These are phyloP conservation scores for Asteroscopus sphinx DNA, from an alignment of 2,888 invertebrate genomes.

Conservation along the genomic window DNA sequence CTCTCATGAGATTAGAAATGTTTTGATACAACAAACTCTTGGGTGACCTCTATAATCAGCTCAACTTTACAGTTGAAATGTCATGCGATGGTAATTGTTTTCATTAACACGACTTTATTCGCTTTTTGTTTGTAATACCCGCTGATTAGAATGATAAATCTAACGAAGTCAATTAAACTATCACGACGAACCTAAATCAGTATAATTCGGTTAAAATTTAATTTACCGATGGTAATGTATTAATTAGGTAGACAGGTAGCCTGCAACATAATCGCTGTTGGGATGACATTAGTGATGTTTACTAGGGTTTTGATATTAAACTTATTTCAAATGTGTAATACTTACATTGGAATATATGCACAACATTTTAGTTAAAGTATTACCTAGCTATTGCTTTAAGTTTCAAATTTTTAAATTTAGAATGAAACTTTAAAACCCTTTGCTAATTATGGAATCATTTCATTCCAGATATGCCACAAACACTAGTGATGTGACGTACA, in stretches of 20 bases:
- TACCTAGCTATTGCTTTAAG: too few species aligned
- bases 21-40: slow-evolving; percentile 53
- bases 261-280: not conserved
- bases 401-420: not conserved
- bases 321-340: too few species aligned
- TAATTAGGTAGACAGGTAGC: slow-evolving; percentile 10
- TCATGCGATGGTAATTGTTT: slow-evolving; percentile 49
- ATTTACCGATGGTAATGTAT: slow-evolving; percentile 6
- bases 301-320: too few species aligned
- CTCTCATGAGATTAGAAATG: slow-evolving; percentile 64
- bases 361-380: not conserved
- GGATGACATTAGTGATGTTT: not conserved
- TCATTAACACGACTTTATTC: slow-evolving; percentile 44
- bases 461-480: slow-evolving; percentile 72
- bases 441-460: slow-evolving; percentile 40
- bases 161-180: slow-evolving; percentile 48
- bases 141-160: slow-evolving; percentile 40
- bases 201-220: slow-evolving; percentile 11
- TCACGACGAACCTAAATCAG: slow-evolving; percentile 42
- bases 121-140: slow-evolving; percentile 36
- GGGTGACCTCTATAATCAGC: slow-evolving; percentile 56
- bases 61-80: slow-evolving; percentile 52
- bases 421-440: not conserved
- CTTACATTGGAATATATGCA: not conserved
- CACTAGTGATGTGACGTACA: slow-evolving; percentile 78